Base-by-base conservation (phyloP, 2,797 vertebrate species). In the Arrhamphus sclerolepis region DNA sequence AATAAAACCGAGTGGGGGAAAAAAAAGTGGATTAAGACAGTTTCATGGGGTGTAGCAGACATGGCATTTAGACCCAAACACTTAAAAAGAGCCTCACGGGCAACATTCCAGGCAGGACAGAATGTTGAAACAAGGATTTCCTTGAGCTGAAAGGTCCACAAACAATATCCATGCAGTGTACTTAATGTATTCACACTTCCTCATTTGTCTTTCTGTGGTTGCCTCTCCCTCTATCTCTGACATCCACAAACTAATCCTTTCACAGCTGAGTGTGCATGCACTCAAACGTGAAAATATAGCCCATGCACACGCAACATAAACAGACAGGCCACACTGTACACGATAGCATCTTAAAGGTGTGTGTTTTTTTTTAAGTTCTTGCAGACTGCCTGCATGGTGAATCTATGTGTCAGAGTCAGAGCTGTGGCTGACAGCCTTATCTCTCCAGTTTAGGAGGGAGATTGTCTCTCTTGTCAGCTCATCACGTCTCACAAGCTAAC, bases 21-120 rank as follows among this genome's bases (percentile, higher is more conserved):
- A 80, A 85, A 85, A 86, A 86, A 87, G 86, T 87, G 85, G 86
- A 89, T 89, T 88, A 87, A 89, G 91, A 91, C 90, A 92, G 91
- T 88, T 93, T 93, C 91, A 93, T 91, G 89, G 90, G 85, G 91
- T 92, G 92, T 91, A 92, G 87, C 89, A 90, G 91, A 93, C 89
- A 89, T 89, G 87, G 83, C 89, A 87, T 90, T 91, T 89, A 87
- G 86, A 88, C 77, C 71, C 70, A 81, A 88, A 89, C 85, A 88
- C 83, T 90, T 89, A 80, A 86, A 89, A 89, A 81, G 76, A 85
- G 83, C 81, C 87, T 88, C 46, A 31, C 84, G 89, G 89, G 89
- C 87, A 86, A 86, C 89, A 89, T 89, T 90, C 89, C 87, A 83
- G 73, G 56, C 78, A 59, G 80, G 88, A 85, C 85, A 78, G 60